phyloP scores from a whole-genome alignment of 2,797 vertebrate species.

The Alectoris magna region DNA sequence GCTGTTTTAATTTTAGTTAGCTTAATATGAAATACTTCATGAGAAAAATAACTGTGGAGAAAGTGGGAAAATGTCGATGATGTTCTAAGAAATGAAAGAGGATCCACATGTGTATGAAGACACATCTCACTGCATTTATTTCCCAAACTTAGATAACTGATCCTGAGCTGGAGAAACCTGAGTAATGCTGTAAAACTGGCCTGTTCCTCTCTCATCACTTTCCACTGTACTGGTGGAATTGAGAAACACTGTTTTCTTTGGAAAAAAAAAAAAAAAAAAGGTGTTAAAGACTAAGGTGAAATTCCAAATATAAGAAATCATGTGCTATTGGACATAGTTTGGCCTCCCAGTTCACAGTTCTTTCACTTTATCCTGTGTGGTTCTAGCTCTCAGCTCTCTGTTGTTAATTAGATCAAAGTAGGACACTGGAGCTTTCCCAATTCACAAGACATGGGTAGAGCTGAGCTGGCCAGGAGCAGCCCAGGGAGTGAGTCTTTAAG shows the following conservation, averaged over 20 bases:
- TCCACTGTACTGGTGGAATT: fast-evolving
- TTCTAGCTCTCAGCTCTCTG: not conserved
- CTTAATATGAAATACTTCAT: not conserved
- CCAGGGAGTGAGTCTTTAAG: fast-evolving
- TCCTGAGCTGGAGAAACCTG: not conserved
- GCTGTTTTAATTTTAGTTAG: not conserved
- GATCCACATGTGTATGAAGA: not conserved
- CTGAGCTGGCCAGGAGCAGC: not conserved
- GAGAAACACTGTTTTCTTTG: not conserved
- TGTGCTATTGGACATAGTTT: not conserved
- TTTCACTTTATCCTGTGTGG: not conserved
- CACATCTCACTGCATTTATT: not conserved
- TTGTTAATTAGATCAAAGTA: not conserved
- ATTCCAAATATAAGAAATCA: not conserved
- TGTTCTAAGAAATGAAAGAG: not conserved
- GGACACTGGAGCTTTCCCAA: not conserved
- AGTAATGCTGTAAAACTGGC: not conserved
- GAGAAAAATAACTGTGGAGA: not conserved
- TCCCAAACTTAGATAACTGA: not conserved
- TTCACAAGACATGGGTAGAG: not conserved
- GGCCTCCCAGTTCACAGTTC: not conserved
- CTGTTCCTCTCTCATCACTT: not conserved
- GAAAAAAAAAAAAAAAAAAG: not conserved
- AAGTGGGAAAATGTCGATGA: not conserved
- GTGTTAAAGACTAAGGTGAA: not conserved